A percentile compares a stretch with the other conserved stretches of the same genome.
Evolutionary conservation across 1,140 invertebrate species (phyloP).

Genomic region (Mizuhopecten yessoensis): DNA sequence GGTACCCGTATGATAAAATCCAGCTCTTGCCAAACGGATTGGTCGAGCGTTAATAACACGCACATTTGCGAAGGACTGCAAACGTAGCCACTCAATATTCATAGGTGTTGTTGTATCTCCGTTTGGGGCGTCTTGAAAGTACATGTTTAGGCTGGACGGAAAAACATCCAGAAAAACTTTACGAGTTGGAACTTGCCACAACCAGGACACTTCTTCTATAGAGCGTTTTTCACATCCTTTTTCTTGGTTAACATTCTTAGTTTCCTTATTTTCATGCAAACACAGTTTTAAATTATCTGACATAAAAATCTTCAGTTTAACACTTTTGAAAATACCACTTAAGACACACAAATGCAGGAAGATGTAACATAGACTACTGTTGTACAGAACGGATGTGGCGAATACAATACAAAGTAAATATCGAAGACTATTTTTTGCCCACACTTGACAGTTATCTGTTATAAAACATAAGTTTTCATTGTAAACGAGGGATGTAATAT

Average conservation of each 20-base stretch:
- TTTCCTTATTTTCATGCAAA: neutral
- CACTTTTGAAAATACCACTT: neutral
- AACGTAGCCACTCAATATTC: neutral
- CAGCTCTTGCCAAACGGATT: neutral
- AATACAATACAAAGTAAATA: neutral
- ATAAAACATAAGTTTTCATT: too few species aligned
- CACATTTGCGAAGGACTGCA: neutral
- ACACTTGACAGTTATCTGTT: neutral
- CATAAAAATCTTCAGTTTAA: neutral
- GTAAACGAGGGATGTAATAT: too few species aligned
- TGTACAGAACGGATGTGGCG: neutral
- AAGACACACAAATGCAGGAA: neutral
- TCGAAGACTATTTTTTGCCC: too few species aligned
- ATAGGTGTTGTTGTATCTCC: neutral
- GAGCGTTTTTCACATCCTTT: neutral
- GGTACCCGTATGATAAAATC: neutral
- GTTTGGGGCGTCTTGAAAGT: neutral
- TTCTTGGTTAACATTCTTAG: neutral
- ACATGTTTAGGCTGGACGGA: neutral
- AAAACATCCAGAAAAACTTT: neutral
- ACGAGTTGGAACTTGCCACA: neutral
- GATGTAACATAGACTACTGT: neutral
- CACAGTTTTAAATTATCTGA: neutral
- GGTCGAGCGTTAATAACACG: neutral
- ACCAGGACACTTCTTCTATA: neutral